phyloP scores from a whole-genome alignment of 2,888 invertebrate genomes.

The Zeuzera pyrina region DNA sequence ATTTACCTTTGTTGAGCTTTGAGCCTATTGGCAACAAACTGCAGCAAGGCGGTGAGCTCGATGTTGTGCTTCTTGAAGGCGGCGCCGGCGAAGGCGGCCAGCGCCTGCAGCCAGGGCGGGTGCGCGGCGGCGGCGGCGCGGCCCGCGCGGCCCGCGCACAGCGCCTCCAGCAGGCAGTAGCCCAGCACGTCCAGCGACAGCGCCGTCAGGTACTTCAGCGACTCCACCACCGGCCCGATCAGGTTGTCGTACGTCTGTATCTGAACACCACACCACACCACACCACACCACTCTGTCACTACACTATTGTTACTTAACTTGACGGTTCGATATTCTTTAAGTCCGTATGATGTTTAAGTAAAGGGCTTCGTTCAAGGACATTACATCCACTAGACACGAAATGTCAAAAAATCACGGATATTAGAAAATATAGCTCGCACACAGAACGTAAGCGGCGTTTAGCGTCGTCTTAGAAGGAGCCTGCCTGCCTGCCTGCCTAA shows the following conservation, averaged over 20 bases:
- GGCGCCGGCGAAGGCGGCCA: constrained; percentile 95
- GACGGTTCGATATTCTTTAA: no score
- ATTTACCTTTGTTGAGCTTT: constrained; percentile 93
- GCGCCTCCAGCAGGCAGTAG: constrained; percentile 94
- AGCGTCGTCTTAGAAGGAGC: no score
- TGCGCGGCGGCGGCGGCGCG: constrained; percentile 93
- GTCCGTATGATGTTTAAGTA: no score
- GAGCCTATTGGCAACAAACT: constrained; percentile 97
- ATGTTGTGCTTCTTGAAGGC: constrained; percentile 98
- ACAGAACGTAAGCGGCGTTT: no score
- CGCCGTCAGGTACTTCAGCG: constrained; percentile 94
- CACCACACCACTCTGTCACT: no score
- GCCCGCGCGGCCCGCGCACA: constrained; percentile 46
- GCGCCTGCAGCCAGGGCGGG: constrained; percentile 94
- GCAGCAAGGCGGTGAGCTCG: constrained; percentile 94
- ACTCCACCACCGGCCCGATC: constrained; percentile 97
- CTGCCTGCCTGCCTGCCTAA: no score
- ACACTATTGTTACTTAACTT: no score
- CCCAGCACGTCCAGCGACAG: constrained; percentile 97
- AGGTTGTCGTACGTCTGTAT: constrained; percentile 96
- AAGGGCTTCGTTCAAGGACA: no score
- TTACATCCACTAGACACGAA: no score
- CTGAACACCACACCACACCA: no score
- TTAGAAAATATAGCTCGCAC: no score
- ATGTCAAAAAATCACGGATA: no score